Base-by-base conservation (phyloP, 2,888 invertebrate species). In the Acleris cristana region DNA sequence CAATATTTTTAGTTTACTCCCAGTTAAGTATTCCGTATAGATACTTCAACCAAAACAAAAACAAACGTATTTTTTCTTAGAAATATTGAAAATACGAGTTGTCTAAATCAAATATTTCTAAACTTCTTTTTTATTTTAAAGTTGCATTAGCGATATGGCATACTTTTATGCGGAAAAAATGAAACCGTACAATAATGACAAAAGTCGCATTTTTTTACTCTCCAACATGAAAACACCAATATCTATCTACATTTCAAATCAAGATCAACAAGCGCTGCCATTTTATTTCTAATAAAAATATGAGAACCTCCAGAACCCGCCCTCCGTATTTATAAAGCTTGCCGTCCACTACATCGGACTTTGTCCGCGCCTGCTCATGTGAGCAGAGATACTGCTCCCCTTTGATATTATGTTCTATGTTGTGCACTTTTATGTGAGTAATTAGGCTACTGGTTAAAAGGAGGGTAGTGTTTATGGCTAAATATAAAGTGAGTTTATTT, bases 301-400 rank as follows among this genome's bases (percentile, higher is more conserved):
- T 48, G 10, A 23, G 56, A 23, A 34, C 44, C 3, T 62, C 74
- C 72, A 70, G 70, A 74, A 64, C 74, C 76, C 75, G 77, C 40
- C 26, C 14, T 21, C n/a, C 30, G 62, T 57, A 14, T 56, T 61
- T 65, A 56, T 51, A 51, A 55, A 51, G 61, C 65, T 44, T 18
- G 66, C 70, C 74, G 69, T 64, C 69, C 72, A 70, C 75, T 77
- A 71, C 77, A 71, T 71, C 74, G 70, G 73, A 79, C 83, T 85
- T 88, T 89, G 89, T 90, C 76, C 87, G 82, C 84, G 76, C 76
- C 76, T 87, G 84, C 76, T 87, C 79, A 83, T 83, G 88, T 84
- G 83, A 78, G 80, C 85, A 85, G 82, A 88, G 87, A 89, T 87
- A 88, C 86, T 84, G 79, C 81, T 75, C 85, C 85, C 85, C 81